These are phyloP conservation scores for Vidua macroura DNA, from an alignment of 2,113 vertebrate genomes.

Conservation along the genomic window DNA sequence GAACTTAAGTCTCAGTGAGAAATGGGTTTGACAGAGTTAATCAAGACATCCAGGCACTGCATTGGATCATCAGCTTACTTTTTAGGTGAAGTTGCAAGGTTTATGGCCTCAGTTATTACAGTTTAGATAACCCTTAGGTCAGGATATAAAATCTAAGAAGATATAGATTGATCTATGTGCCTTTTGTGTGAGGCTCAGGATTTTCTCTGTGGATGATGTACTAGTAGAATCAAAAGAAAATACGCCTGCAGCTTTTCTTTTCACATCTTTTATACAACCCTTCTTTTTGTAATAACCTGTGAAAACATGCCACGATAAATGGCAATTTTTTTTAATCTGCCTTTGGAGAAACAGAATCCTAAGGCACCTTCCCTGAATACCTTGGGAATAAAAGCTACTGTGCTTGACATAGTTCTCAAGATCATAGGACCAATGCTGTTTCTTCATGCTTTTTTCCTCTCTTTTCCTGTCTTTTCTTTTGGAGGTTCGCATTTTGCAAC, in stretches of 20 bases:
- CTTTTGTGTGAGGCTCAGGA: neutral
- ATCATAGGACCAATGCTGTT: neutral
- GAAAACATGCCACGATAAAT: neutral
- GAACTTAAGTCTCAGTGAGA: neutral
- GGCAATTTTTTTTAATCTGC: neutral
- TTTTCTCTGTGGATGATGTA: neutral
- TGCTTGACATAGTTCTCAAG: neutral
- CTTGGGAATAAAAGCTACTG: neutral
- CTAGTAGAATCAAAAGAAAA: slow-evolving; percentile 12
- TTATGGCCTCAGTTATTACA: neutral
- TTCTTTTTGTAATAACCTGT: slow-evolving; percentile 9
- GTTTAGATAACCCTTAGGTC: neutral
- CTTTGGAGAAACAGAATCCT: neutral
- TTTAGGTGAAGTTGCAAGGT: neutral
- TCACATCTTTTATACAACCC: neutral
- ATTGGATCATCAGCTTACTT: neutral
- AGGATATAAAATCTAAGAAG: neutral
- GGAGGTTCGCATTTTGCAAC: neutral
- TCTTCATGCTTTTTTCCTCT: neutral
- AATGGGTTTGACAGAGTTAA: neutral
- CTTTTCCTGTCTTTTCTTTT: neutral
- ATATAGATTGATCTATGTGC: neutral
- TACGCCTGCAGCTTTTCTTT: neutral
- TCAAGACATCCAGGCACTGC: neutral
- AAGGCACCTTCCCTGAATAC: neutral